Percentiles rank a stretch among this genome's conserved stretches.
These are phyloP conservation scores for Theristicus caerulescens DNA, from an alignment of 2,113 vertebrate genomes.

Conservation along the genomic window DNA sequence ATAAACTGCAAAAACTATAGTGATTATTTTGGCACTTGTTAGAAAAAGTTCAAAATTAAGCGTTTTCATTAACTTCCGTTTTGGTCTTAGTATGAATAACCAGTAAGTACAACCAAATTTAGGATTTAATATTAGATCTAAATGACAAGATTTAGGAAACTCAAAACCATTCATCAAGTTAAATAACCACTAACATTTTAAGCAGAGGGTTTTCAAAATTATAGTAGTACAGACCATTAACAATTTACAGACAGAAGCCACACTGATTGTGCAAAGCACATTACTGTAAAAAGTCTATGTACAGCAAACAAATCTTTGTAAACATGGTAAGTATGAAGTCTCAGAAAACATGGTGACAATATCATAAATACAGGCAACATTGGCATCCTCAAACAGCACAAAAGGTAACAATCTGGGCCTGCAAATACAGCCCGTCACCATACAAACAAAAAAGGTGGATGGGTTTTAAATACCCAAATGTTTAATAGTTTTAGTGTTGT, in stretches of 20 bases:
- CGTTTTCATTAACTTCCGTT: constrained; percentile 34
- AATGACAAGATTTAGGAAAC: constrained; percentile 73
- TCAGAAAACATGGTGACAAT: constrained; percentile 87
- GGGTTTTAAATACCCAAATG: constrained; percentile 78
- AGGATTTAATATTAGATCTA: constrained; percentile 58
- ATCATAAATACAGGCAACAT: constrained; percentile 95
- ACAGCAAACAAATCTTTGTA: constrained; percentile 96
- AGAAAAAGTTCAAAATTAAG: constrained; percentile 49
- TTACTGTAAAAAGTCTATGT: constrained; percentile 94
- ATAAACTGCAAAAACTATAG: constrained; percentile 60
- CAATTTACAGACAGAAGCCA: constrained; percentile 87
- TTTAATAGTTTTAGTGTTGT: constrained; percentile 84
- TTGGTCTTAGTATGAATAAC: constrained; percentile 58
- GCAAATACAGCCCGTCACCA: constrained; percentile 80
- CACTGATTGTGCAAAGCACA: constrained; percentile 92
- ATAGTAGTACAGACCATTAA: constrained; percentile 88
- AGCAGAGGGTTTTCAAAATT: constrained; percentile 82
- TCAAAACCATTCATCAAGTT: constrained; percentile 89
- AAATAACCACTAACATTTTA: constrained; percentile 85
- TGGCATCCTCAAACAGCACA: constrained; percentile 91
- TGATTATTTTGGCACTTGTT: constrained; percentile 64
- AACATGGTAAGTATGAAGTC: constrained; percentile 96
- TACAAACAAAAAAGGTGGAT: constrained; percentile 77
- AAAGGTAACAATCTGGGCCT: constrained; percentile 85
- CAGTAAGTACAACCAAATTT: constrained; percentile 54